A percentile compares a stretch with the other conserved stretches of the same genome.
Evolutionary conservation across 2,888 invertebrate species (phyloP).

Genomic region (Artemia sinica): DNA sequence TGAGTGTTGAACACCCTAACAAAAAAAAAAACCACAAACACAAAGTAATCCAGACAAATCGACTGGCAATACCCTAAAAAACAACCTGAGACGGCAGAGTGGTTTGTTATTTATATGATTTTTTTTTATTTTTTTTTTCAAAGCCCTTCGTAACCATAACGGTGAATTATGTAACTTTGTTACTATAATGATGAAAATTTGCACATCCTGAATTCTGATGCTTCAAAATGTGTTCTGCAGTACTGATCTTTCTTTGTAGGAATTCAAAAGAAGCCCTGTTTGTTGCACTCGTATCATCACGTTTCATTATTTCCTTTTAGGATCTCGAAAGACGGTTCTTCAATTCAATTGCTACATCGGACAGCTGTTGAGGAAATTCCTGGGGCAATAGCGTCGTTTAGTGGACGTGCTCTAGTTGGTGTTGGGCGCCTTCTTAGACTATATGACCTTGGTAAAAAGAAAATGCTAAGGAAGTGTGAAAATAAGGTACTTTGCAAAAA

Average conservation of each 20-base stretch:
- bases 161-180: not conserved
- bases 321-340: slow-evolving; percentile 55
- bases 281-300: not conserved
- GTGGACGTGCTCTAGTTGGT: slow-evolving; percentile 76
- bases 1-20: no score
- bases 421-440: slow-evolving; percentile 78
- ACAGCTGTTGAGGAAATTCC: slow-evolving; percentile 85
- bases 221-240: slow-evolving; percentile 31
- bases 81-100: no score
- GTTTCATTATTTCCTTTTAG: slow-evolving; percentile 28
- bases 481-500: slow-evolving; percentile 46
- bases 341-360: slow-evolving; percentile 77
- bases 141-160: no score
- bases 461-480: slow-evolving; percentile 89
- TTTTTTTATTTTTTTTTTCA: no score
- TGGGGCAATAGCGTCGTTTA: slow-evolving; percentile 69
- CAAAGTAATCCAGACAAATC: no score
- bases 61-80: no score
- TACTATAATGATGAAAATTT: not conserved
- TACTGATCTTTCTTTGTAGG: slow-evolving; percentile 29
- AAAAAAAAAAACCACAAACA: no score
- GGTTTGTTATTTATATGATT: no score
- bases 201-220: slow-evolving; percentile 1
- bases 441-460: slow-evolving; percentile 92
- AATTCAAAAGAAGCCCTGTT: slow-evolving; percentile 24